Conservation (phyloP, 2,113 vertebrate genomes). For the Saimiri boliviensis region DNA sequence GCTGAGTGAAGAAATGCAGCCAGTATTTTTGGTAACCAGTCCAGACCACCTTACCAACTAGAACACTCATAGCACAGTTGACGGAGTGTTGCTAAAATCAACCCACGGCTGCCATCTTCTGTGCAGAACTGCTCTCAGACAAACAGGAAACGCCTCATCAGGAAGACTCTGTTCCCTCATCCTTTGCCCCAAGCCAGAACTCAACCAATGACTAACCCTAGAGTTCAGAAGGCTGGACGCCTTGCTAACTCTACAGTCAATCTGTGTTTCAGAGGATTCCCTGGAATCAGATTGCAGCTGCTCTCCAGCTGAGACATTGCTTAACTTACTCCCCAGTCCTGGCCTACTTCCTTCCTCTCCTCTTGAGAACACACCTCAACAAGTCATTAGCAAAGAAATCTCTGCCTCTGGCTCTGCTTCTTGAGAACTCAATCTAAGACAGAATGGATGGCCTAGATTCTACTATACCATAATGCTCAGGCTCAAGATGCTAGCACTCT, state of each 20-base stretch:
- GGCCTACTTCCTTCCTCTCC: not conserved
- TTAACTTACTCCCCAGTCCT: not conserved
- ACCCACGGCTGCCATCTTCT: not conserved
- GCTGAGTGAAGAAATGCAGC: not conserved
- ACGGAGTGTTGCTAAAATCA: not conserved
- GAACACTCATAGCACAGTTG: not conserved
- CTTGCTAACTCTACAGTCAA: not conserved
- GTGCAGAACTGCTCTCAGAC: not conserved
- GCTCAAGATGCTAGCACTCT: not conserved
- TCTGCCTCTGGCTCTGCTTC: not conserved
- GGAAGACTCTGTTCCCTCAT: not conserved
- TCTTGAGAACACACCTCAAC: not conserved
- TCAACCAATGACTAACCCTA: not conserved
- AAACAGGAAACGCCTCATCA: not conserved
- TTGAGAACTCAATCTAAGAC: not conserved
- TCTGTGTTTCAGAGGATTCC: not conserved
- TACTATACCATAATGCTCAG: not conserved
- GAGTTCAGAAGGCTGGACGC: not conserved
- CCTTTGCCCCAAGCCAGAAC: not conserved
- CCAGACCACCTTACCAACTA: not conserved
- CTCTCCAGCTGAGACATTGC: not conserved
- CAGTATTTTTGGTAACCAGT: not conserved
- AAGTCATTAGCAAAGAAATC: not conserved
- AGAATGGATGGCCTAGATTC: not conserved
- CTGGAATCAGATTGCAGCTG: not conserved